Conservation (phyloP, 2,888 invertebrate genomes). For the Nemoura dubitans region DNA sequence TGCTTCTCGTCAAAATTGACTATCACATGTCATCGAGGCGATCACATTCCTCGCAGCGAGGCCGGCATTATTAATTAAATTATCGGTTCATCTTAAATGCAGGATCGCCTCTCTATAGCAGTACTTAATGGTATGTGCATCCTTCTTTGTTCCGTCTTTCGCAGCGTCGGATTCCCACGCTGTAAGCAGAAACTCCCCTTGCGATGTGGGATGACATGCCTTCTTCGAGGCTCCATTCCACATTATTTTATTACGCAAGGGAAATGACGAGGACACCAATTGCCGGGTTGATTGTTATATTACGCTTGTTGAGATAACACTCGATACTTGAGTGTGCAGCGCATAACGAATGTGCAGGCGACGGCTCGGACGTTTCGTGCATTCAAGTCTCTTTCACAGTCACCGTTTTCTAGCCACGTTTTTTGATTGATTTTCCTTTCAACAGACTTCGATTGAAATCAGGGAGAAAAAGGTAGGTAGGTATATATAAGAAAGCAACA, state of each 20-base stretch:
- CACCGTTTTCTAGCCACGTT: background rate
- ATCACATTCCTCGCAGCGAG: background rate
- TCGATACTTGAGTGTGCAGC: background rate
- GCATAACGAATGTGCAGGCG: background rate
- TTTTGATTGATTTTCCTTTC: constrained; percentile 7
- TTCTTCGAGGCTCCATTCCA: background rate
- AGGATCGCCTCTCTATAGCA: background rate
- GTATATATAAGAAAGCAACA: too few species aligned
- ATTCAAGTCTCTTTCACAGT: background rate
- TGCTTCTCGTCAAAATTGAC: background rate
- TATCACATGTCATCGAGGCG: background rate
- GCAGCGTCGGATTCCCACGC: background rate
- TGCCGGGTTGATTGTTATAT: background rate
- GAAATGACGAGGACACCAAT: background rate
- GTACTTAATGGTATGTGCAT: background rate
- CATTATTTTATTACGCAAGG: background rate
- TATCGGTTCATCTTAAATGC: background rate
- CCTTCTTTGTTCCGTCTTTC: background rate
- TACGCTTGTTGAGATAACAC: background rate
- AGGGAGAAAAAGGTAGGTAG: background rate
- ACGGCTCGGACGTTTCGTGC: background rate
- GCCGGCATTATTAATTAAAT: background rate
- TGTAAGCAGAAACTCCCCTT: constrained; percentile 5
- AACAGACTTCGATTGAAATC: background rate
- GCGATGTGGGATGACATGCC: background rate